Conservation (phyloP, 53 echinoderm and acorn worm genomes). For the Patiria pectinifera region DNA sequence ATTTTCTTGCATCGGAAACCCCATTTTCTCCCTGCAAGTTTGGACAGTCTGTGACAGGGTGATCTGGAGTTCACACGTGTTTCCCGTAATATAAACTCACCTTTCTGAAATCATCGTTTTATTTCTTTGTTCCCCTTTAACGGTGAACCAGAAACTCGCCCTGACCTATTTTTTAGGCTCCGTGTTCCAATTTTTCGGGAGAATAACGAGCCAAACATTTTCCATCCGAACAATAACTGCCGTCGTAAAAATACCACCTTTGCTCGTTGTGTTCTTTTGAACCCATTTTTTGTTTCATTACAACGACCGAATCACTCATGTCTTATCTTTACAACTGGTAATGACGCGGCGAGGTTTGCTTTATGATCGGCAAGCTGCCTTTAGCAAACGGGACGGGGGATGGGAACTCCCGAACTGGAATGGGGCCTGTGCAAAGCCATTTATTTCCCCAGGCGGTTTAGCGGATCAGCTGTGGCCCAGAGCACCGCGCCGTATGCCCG, state of each 20-base stretch:
- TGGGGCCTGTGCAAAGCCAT: slow-evolving; percentile 46
- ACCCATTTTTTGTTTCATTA: neutral
- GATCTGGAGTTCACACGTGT: too few species aligned
- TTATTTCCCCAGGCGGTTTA: slow-evolving; percentile 22
- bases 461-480: neutral
- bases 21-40: neutral
- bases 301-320: slow-evolving; percentile 19
- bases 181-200: slow-evolving; percentile 16
- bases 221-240: neutral
- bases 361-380: slow-evolving; percentile 1
- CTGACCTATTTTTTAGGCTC: neutral
- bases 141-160: neutral
- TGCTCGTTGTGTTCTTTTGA: neutral
- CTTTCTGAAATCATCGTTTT: too few species aligned
- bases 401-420: slow-evolving; percentile 37
- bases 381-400: slow-evolving; percentile 21
- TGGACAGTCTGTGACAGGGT: neutral
- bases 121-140: neutral
- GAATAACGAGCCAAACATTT: neutral
- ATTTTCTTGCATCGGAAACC: neutral
- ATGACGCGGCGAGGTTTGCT: neutral
- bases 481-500: neutral
- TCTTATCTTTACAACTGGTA: slow-evolving; percentile 43
- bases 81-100: too few species aligned
- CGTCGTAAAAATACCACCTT: slow-evolving; percentile 27